Evolutionary conservation across 2,888 invertebrate genomes (phyloP).

Genomic region (Cephus sareptanus): DNA sequence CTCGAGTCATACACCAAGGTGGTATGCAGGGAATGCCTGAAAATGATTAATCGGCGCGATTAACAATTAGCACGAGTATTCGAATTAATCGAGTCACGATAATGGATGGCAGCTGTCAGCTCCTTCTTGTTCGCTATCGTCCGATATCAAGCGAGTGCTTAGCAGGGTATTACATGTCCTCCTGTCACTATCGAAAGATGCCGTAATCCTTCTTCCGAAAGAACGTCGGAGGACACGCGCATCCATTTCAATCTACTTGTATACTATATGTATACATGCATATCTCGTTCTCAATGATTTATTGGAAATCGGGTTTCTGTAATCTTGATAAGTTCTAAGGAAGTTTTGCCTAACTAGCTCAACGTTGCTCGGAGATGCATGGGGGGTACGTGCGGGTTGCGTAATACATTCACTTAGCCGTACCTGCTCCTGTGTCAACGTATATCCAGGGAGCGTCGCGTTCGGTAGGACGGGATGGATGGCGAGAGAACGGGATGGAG

Average conservation of each 20-base stretch:
- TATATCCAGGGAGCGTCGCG: constrained; percentile 1
- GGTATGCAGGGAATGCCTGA: not conserved
- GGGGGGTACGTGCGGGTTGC: not conserved
- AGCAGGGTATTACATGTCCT: not conserved
- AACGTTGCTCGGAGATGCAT: not conserved
- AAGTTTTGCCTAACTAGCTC: constrained; percentile 22
- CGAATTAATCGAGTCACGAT: constrained; percentile 6
- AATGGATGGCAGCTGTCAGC: not conserved
- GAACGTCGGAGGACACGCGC: not conserved
- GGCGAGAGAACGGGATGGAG: constrained; percentile 16
- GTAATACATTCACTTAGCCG: not conserved
- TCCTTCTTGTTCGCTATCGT: not conserved
- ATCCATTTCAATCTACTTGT: not conserved
- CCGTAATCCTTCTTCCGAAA: not conserved
- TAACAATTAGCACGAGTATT: not conserved
- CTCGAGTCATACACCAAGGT: not conserved
- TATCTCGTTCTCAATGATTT: not conserved
- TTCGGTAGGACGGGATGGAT: not conserved
- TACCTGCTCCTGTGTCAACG: not conserved
- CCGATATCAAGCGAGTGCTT: not conserved
- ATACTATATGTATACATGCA: not conserved
- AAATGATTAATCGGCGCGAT: not conserved
- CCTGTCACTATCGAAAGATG: not conserved
- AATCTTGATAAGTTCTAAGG: constrained; percentile 7
- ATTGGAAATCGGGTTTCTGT: not conserved